Percentiles rank a stretch among this genome's conserved stretches.
These are phyloP conservation scores for Dasysyrphus albostriatus DNA, from an alignment of 2,888 invertebrate genomes.

Conservation along the genomic window DNA sequence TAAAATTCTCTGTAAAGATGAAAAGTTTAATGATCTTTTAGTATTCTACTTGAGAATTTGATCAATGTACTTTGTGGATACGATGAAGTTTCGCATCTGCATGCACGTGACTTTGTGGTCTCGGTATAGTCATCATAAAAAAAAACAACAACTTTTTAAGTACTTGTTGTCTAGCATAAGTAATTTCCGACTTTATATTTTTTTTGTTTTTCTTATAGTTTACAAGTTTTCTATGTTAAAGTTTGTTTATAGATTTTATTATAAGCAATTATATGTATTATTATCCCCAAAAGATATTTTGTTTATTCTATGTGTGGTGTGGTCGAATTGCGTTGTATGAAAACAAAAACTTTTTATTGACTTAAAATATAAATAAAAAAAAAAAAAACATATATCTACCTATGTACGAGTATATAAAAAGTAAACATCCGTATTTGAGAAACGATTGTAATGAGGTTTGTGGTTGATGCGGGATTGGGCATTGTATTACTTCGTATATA, in stretches of 20 bases:
- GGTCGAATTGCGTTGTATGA: conserved; percentile 58
- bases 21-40: conserved; percentile 69
- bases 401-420: not conserved
- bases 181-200: conserved; percentile 28
- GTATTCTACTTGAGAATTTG: conserved; percentile 56
- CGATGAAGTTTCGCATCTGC: conserved; percentile 45
- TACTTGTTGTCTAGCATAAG: conserved; percentile 57
- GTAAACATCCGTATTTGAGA: conserved; percentile 50
- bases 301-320: conserved; percentile 27
- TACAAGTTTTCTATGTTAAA: not conserved
- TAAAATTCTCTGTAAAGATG: not conserved
- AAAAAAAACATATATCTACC: not conserved
- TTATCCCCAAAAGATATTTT: conserved; percentile 8
- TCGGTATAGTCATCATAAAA: conserved; percentile 45
- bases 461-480: not conserved
- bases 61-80: conserved; percentile 4
- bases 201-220: not conserved
- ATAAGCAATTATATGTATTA: conserved; percentile 39
- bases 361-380: conserved; percentile 20
- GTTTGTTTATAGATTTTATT: conserved; percentile 56
- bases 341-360: conserved; percentile 56
- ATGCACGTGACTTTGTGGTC: conserved; percentile 69
- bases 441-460: conserved; percentile 42
- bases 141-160: conserved; percentile 48
- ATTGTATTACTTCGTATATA: conserved; percentile 25